Evolutionary conservation across 2,888 invertebrate genomes (phyloP), one percentile per base, ranked within the genome.

Genomic region (Eledona agricola): DNA sequence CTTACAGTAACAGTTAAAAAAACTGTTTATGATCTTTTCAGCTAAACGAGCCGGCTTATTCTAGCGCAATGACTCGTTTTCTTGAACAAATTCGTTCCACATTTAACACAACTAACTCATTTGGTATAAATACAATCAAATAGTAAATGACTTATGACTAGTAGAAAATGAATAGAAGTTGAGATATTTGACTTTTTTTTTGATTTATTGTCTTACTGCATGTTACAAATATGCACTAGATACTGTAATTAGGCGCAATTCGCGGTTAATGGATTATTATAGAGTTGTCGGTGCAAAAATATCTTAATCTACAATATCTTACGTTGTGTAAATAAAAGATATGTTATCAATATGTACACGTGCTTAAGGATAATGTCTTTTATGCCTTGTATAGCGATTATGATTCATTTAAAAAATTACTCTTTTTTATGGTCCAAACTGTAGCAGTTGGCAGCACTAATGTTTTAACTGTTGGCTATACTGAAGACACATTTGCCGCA

Each of bases 141-240:
- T n/a, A 47, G 35, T 32, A 42, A 50, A 35, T 10, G 29, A 37
- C 51, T 51, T 51, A 51, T 51, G 51, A 51, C 51, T 51, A 51
- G 51, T 37, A 51, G 51, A 45, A 51, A 51, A 32, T 23, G 25
- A 47, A 47, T 47, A 47, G 37, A 37, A 37, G 17, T 23, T 23
- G 34, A 31, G 23, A 20, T 38, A 6, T 34, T 19, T 43, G 51
- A 43, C 37, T 51, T 51, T 25, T 28, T 38, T 11, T 34, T 19
- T 43, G 51, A 43, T 31, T 51, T 51, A 51, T 51, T 51, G 51
- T 51, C 51, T 51, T 42, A 43, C 40, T 42, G 34, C 23, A 26
- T 40, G 15, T 51, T 26, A 25, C 16, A 40, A 29, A 51, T 29
- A 29, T 29, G 26, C 43, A 28, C 25, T 28, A 7, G 10, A 45